Percentiles rank a stretch among this genome's conserved stretches.
Evolutionary conservation across 1,140 invertebrate genomes (phyloP).

Genomic region (Drosophila ficusphila): DNA sequence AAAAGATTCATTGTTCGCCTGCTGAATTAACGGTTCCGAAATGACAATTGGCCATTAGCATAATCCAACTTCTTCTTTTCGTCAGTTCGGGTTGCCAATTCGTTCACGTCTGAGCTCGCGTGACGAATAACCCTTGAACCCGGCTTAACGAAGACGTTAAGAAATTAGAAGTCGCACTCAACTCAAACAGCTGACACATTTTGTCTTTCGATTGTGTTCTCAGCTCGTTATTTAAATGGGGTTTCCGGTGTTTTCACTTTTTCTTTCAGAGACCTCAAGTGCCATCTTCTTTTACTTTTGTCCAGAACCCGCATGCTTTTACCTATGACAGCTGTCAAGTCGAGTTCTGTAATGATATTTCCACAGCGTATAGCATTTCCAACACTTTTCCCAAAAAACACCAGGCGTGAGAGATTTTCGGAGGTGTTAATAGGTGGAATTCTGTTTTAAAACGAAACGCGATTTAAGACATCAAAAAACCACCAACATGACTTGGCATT

Average conservation of each 20-base stretch:
- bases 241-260: conserved; percentile 80
- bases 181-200: conserved; percentile 49
- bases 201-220: conserved; percentile 55
- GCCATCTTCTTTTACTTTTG: conserved; percentile 21
- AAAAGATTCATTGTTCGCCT: conserved; percentile 57
- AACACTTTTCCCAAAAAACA: conserved; percentile 13
- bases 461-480: conserved; percentile 21
- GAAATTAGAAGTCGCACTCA: conserved; percentile 20
- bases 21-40: conserved; percentile 41
- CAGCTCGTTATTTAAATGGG: conserved; percentile 62
- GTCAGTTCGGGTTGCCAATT: conserved; percentile 29
- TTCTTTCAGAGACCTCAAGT: conserved; percentile 20
- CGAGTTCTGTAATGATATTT: conserved; percentile 66
- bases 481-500: conserved; percentile 55
- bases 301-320: conserved; percentile 52
- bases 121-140: conserved; percentile 48
- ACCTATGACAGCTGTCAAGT: conserved; percentile 68
- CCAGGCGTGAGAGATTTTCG: conserved; percentile 54
- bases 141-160: conserved; percentile 36
- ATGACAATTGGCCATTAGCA: conserved; percentile 59
- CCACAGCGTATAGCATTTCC: conserved; percentile 54
- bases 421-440: conserved; percentile 25
- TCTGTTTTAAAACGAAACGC: conserved; percentile 15
- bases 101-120: conserved; percentile 24
- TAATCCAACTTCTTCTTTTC: conserved; percentile 25